Conservation (phyloP, 2,797 vertebrate species). For the Philypnodon macrostomus region DNA sequence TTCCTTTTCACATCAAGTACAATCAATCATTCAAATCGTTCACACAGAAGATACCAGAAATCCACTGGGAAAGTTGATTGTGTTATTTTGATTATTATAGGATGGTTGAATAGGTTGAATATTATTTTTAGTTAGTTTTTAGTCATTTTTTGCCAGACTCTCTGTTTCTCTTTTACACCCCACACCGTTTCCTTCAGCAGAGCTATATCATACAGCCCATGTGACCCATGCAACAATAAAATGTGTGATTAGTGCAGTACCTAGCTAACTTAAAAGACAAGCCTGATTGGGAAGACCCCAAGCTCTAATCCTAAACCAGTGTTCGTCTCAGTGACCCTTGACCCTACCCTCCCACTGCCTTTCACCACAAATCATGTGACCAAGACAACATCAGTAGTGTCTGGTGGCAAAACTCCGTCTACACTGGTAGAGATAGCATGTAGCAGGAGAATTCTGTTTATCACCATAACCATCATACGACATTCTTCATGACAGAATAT, state of each 20-base stretch:
- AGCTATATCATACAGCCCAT: slow-evolving; percentile 15
- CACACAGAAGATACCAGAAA: too few species aligned
- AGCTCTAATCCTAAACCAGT: slow-evolving; percentile 53
- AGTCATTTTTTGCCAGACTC: too few species aligned
- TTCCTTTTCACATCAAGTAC: too few species aligned
- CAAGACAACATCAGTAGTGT: slow-evolving; percentile 37
- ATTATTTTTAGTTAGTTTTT: too few species aligned
- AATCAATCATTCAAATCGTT: too few species aligned
- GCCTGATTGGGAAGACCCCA: slow-evolving; percentile 29
- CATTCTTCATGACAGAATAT: too few species aligned
- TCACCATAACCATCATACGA: too few species aligned
- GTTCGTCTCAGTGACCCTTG: slow-evolving; percentile 52
- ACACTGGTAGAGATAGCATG: too few species aligned
- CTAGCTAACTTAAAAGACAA: slow-evolving; percentile 38
- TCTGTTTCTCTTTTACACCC: not conserved
- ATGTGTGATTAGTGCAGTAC: slow-evolving; percentile 34
- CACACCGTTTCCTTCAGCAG: slow-evolving; percentile 3
- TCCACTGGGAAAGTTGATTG: too few species aligned
- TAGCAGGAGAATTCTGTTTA: too few species aligned
- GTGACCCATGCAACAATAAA: slow-evolving; percentile 9
- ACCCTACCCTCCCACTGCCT: slow-evolving; percentile 28
- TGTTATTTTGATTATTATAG: too few species aligned
- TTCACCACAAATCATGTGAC: slow-evolving; percentile 59
- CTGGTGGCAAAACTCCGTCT: not conserved
- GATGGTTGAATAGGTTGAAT: too few species aligned